These are phyloP conservation scores for Gnathonemus echidnorhynchus DNA, from an alignment of 2,113 vertebrate species.

Conservation along the genomic window DNA sequence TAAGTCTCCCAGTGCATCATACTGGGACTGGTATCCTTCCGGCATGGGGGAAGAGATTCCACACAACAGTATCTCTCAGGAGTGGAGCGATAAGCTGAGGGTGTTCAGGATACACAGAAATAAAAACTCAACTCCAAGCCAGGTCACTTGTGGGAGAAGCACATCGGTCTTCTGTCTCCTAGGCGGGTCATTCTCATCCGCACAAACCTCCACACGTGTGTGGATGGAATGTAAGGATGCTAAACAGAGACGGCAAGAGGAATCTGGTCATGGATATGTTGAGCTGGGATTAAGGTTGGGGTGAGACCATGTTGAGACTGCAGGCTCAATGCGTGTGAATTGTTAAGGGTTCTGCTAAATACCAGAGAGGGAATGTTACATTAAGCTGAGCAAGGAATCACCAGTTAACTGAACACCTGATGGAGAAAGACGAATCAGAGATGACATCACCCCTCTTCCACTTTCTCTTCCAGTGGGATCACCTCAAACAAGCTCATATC, in stretches of 20 bases:
- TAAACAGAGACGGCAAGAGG: background rate
- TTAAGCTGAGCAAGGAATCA: background rate
- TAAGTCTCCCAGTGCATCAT: background rate
- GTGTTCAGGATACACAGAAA: background rate
- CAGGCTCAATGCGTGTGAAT: background rate
- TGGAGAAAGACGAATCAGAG: slow-evolving; percentile 8
- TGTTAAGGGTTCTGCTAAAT: background rate
- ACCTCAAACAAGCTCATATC: slow-evolving; percentile 68
- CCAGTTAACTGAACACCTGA: background rate
- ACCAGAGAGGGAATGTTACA: background rate
- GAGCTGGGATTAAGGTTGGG: background rate
- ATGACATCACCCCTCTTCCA: slow-evolving; percentile 31
- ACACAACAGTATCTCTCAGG: background rate
- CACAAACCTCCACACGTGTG: background rate
- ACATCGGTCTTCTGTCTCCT: background rate
- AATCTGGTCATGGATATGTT: background rate
- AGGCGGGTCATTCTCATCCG: background rate
- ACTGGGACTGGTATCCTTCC: slow-evolving; percentile 10
- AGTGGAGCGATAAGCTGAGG: background rate
- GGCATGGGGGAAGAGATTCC: background rate
- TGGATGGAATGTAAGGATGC: background rate
- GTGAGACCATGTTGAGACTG: background rate
- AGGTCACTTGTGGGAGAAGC: slow-evolving; percentile 12
- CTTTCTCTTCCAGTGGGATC: slow-evolving; percentile 62
- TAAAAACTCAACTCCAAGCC: slow-evolving; percentile 11